These are phyloP conservation scores for Bombycilla garrulus DNA, from an alignment of 2,113 vertebrate genomes.

Conservation along the genomic window DNA sequence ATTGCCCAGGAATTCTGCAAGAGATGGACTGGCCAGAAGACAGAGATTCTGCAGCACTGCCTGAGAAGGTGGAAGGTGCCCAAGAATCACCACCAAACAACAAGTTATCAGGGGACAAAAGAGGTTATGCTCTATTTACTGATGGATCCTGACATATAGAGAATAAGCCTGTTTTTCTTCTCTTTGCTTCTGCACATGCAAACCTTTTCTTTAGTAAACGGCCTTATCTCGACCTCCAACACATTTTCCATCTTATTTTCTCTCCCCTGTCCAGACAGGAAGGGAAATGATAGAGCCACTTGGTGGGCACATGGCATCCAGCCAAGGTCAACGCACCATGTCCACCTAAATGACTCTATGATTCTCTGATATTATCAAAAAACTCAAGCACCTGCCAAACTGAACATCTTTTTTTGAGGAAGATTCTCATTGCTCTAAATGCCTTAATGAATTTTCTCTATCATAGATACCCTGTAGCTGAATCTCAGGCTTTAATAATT, in stretches of 20 bases:
- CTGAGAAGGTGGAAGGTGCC: background rate
- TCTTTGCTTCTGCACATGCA: background rate
- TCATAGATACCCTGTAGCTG: background rate
- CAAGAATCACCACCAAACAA: background rate
- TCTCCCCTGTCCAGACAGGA: background rate
- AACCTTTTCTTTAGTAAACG: background rate
- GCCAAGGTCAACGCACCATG: background rate
- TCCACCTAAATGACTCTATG: background rate
- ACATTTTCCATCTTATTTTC: background rate
- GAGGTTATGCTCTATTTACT: background rate
- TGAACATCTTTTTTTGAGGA: background rate
- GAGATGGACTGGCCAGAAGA: background rate
- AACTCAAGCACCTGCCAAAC: background rate
- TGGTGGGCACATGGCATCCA: background rate
- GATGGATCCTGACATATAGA: background rate
- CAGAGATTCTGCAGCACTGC: background rate
- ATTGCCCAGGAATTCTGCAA: background rate
- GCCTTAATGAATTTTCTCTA: background rate
- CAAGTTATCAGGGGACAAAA: background rate
- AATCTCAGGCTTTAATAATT: background rate
- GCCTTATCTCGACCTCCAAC: background rate
- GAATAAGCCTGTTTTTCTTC: background rate
- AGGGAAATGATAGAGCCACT: background rate
- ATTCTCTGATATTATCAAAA: background rate
- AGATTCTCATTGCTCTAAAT: background rate